Evolutionary conservation across 2,888 invertebrate species (phyloP), one percentile per base, ranked within the genome.

Genomic region (Lottia scabra): DNA sequence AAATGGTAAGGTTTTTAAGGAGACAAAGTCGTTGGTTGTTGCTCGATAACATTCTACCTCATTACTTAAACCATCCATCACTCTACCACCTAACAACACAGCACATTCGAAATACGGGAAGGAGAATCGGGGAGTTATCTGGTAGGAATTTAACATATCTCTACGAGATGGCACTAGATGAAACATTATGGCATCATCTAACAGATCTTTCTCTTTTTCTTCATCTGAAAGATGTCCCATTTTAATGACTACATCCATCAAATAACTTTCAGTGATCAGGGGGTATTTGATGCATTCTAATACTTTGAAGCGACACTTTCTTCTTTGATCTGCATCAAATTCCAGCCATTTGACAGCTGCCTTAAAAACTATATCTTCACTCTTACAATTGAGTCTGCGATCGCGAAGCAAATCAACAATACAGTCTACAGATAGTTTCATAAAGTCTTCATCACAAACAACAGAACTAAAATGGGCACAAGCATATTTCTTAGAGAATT

Each of bases 201-300:
- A 69, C 2, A 86, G 71, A 44, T 86, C 84, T 16, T 80, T 79
- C 1, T 83, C 84, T 65, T 81, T 74, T 43, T 83, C 85, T 71
- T 86, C 83, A 16, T 74, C 78, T 0, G 74, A 67, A n/a, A 85
- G 74, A 65, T 83, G 81, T 8, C 75, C 74, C 4, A 79, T 79
- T 69, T 81, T 81, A 38, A 83, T 74, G 5, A 83, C 84, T 15
- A 79, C 76, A 73, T 85, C 85, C 66, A 85, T 78, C 43, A 86
- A 70, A 67, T 80, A 86, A 19, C 81, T 80, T 73, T 82, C 82
- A 38, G 74, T 77, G 63, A 86, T 75, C 69, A 84, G 78, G 0
- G 86, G 85, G 70, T 85, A 86, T 78, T 85, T 86, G 45, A 86
- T 76, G 44, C 83, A 83, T 48, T 83, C 83, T 27, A 86, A 74